phyloP scores from a whole-genome alignment of 2,888 invertebrate genomes.

The Parthenolecanium corni region DNA sequence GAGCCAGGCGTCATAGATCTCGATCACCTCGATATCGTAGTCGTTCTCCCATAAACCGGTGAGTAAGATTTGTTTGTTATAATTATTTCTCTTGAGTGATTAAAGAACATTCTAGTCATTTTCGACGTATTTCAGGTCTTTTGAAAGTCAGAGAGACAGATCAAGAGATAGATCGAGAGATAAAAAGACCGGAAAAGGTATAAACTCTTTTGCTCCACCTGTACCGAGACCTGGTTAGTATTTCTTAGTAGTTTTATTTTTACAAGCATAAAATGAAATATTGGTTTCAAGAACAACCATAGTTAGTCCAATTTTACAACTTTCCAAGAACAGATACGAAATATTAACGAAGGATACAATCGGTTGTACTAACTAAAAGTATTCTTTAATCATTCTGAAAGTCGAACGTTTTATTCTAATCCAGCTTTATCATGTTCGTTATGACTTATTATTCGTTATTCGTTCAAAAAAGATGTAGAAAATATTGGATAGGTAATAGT shows the following conservation, averaged over 20 bases:
- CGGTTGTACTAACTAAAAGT: no score
- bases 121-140: slow-evolving; percentile 5
- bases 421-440: no score
- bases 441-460: no score
- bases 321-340: no score
- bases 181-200: slow-evolving; percentile 13
- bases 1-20: slow-evolving; percentile 21
- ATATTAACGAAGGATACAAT: no score
- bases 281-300: not conserved
- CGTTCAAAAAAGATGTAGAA: no score
- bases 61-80: not conserved
- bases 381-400: no score
- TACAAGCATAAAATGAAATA: not conserved
- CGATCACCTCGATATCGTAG: slow-evolving; percentile 29
- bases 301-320: no score
- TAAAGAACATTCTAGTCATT: not conserved
- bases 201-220: slow-evolving; percentile 5
- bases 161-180: slow-evolving; percentile 29
- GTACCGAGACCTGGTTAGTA: slow-evolving; percentile 5
- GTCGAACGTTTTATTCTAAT: no score
- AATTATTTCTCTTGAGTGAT: not conserved
- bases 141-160: slow-evolving; percentile 13
- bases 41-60: slow-evolving; percentile 25
- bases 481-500: no score
- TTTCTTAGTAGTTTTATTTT: not conserved